Conservation (phyloP, 2,797 vertebrate genomes). For the Hybognathus amarus region DNA sequence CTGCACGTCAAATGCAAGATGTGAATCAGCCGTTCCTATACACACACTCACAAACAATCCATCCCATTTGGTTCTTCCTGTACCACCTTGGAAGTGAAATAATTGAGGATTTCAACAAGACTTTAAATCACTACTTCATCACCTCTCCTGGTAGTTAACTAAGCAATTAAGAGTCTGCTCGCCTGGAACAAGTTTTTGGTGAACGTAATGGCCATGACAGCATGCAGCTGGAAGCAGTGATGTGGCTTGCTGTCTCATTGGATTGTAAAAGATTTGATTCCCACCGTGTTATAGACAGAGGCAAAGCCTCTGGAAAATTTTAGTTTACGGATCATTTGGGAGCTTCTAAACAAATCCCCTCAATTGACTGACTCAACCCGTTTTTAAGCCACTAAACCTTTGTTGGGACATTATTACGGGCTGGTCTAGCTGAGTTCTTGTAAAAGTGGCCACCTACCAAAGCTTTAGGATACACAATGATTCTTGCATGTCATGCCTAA, state of each 20-base stretch:
- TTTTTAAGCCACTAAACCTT: slow-evolving; percentile 59
- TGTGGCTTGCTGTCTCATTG: slow-evolving; percentile 56
- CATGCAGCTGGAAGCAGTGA: slow-evolving; percentile 54
- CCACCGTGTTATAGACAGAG: slow-evolving; percentile 40
- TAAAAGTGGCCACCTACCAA: slow-evolving; percentile 27
- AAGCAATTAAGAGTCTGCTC: slow-evolving; percentile 37
- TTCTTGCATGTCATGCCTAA: background rate
- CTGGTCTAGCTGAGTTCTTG: slow-evolving; percentile 25
- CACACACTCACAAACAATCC: slow-evolving; percentile 43
- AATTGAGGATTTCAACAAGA: slow-evolving; percentile 57
- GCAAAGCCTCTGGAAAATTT: slow-evolving; percentile 62
- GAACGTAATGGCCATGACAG: slow-evolving; percentile 42
- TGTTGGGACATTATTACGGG: slow-evolving; percentile 60
- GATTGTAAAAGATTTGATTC: slow-evolving; percentile 57
- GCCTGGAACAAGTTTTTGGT: slow-evolving; percentile 15
- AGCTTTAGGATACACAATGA: background rate
- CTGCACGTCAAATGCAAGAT: slow-evolving; percentile 44
- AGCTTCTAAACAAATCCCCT: slow-evolving; percentile 61
- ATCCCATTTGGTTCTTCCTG: slow-evolving; percentile 46
- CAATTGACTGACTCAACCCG: slow-evolving; percentile 59
- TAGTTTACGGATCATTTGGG: slow-evolving; percentile 65
- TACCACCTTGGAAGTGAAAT: slow-evolving; percentile 54
- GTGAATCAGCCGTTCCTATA: slow-evolving; percentile 46
- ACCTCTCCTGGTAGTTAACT: slow-evolving; percentile 40
- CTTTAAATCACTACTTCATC: slow-evolving; percentile 57